Percentiles rank a stretch among this genome's conserved stretches.
Conservation (phyloP, 2,797 vertebrate species). For the Gambusia yucatana region DNA sequence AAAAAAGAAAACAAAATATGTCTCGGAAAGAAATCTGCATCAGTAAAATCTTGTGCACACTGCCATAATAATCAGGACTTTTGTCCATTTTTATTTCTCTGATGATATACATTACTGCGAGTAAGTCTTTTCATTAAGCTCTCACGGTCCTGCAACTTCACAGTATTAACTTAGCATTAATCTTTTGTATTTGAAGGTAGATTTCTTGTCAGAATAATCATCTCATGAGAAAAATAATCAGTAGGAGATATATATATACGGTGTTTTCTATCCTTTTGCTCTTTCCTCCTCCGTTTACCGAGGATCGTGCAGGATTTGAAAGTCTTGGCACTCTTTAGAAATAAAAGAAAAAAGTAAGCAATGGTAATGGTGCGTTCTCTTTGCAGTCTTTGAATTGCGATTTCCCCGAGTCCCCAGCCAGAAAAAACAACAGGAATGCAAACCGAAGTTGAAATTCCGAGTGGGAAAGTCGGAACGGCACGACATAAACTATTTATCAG, state of each 20-base stretch:
- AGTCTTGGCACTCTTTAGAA: background rate
- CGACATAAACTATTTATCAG: background rate
- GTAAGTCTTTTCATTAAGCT: background rate
- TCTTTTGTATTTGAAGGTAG: background rate
- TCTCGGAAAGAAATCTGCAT: background rate
- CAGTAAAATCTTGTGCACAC: background rate
- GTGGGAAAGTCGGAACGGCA: background rate
- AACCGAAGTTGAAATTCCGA: background rate
- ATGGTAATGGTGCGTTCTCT: background rate
- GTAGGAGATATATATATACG: background rate
- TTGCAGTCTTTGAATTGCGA: background rate
- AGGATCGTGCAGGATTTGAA: background rate
- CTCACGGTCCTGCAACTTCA: background rate
- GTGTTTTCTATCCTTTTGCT: background rate
- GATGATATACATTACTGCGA: background rate
- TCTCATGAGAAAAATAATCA: background rate
- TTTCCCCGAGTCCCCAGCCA: background rate
- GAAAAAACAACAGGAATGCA: background rate
- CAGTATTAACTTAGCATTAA: background rate
- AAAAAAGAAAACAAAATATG: background rate
- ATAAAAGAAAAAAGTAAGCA: background rate
- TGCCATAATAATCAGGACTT: background rate
- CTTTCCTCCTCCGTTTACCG: background rate
- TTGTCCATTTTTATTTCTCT: background rate
- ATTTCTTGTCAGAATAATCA: background rate